These are phyloP conservation scores for Drosophila flavopinicola DNA, from an alignment of 2,888 invertebrate genomes.

Conservation along the genomic window DNA sequence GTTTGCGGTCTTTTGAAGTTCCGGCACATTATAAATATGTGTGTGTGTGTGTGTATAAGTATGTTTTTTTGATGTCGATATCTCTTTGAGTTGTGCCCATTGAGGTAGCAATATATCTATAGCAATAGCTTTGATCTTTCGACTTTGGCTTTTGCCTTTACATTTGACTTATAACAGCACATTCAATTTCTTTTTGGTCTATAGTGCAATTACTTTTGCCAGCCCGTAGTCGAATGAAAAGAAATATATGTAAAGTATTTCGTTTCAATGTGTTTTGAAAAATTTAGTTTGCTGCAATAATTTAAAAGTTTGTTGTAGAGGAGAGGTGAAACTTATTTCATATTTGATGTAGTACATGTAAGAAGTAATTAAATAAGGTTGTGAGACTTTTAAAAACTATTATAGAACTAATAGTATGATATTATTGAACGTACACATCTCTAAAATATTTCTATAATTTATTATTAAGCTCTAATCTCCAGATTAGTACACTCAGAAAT, in stretches of 20 bases:
- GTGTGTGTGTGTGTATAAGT: not conserved
- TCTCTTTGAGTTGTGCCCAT: constrained; percentile 37
- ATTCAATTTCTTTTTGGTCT: constrained; percentile 5
- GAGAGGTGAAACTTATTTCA: no score
- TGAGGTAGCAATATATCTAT: constrained; percentile 28
- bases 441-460: no score
- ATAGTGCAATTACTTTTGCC: constrained; percentile 1
- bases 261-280: no score
- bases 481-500: no score
- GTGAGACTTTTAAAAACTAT: no score
- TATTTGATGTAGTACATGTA: no score
- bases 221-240: not conserved
- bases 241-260: no score
- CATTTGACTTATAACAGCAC: constrained; percentile 33
- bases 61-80: constrained; percentile 26
- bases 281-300: not conserved
- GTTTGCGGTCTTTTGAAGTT: constrained; percentile 49
- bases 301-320: no score
- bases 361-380: no score
- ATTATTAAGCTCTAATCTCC: no score
- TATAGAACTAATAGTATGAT: no score
- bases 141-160: constrained; percentile 21
- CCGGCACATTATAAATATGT: constrained; percentile 25
- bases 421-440: no score
- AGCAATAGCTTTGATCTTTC: constrained; percentile 63